Conservation (phyloP, 2,888 invertebrate genomes). For the Eurois occulta region DNA sequence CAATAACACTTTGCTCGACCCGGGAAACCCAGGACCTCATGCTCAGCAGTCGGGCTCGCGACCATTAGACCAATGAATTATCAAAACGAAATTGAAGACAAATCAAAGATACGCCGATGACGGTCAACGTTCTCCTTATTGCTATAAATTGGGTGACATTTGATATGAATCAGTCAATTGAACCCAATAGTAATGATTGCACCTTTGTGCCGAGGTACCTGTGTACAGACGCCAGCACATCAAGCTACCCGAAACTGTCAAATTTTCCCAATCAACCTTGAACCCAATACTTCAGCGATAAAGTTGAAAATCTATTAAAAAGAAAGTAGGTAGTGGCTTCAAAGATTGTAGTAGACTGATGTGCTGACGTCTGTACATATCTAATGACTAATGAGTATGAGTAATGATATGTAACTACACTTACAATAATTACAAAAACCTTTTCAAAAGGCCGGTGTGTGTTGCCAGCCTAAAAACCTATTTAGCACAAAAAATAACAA, state of each 20-base stretch:
- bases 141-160: constrained; percentile 10
- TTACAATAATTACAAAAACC: constrained; percentile 3
- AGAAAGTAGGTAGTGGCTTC: no score
- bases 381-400: neutral
- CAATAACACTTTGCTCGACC: no score
- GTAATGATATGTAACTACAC: neutral
- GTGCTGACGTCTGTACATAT: no score
- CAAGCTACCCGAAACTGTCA: no score
- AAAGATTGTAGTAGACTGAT: no score
- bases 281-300: no score
- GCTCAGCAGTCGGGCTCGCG: neutral
- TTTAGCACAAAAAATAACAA: constrained; percentile 21
- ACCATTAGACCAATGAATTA: neutral
- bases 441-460: no score
- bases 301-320: no score
- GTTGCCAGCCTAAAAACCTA: constrained; percentile 39
- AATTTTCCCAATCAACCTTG: no score
- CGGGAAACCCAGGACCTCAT: neutral
- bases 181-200: neutral
- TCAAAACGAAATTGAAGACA: neutral
- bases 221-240: no score
- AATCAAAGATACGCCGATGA: neutral
- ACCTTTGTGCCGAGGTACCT: no score
- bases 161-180: constrained; percentile 13
- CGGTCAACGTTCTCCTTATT: neutral